Evolutionary conservation across 2,113 vertebrate species (phyloP).

Genomic region (Nerophis ophidion): DNA sequence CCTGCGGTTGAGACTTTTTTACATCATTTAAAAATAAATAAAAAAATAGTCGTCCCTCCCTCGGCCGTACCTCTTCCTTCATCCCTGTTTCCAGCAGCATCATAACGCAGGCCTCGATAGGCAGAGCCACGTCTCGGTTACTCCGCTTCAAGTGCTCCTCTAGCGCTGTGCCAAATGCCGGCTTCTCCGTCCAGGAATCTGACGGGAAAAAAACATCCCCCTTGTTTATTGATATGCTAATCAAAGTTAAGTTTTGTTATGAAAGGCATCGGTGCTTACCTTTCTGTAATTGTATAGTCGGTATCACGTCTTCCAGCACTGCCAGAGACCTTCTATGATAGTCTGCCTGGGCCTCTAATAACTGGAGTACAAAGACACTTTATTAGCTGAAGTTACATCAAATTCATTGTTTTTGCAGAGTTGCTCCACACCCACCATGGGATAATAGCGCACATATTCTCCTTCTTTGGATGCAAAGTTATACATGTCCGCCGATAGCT

Average conservation of each 20-base stretch:
- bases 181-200: conserved; percentile 96
- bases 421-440: conserved; percentile 73
- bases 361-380: conserved; percentile 76
- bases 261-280: conserved; percentile 66
- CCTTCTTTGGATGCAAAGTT: conserved; percentile 92
- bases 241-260: not conserved
- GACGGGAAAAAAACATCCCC: not conserved
- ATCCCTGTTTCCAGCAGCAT: conserved; percentile 96
- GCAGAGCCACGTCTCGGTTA: conserved; percentile 85
- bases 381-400: not conserved
- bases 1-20: too few relatives aligned
- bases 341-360: conserved; percentile 96
- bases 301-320: conserved; percentile 89
- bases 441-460: conserved; percentile 85
- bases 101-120: conserved; percentile 95
- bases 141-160: conserved; percentile 94
- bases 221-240: too few relatives aligned
- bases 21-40: too few relatives aligned
- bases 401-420: not conserved
- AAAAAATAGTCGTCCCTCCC: not conserved
- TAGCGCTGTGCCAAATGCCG: conserved; percentile 86
- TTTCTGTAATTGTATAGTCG: conserved; percentile 89
- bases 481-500: conserved; percentile 95
- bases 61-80: conserved; percentile 84
- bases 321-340: conserved; percentile 96